Base-by-base conservation (phyloP, 2,888 invertebrate species). In the Globia sparganii region DNA sequence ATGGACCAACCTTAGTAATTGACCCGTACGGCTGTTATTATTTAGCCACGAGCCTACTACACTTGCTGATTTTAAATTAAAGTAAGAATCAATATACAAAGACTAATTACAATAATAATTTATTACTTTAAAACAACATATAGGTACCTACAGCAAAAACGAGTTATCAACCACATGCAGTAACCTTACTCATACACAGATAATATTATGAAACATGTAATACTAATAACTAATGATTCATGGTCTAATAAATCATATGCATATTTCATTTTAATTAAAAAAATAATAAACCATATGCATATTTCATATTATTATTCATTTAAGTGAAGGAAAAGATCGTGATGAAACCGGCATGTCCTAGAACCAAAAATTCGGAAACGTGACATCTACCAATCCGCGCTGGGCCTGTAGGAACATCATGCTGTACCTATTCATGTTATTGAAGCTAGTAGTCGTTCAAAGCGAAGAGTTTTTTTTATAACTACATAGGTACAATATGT, bases 401-500 rank as follows among this genome's bases (percentile, higher is more conserved):
- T 46, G 2, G 46, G 8, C 49, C 49, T 8, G 49, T 21, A 13
- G 43, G 43, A 43, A 43, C 13, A 43, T 43, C 15, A 43, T 43
- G 43, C 13, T 43, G 9, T 62, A 75, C 40, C 21, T 75, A 34
- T 53, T 64, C 28, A 56, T 43, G 43, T 34, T 6, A n/a, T 21
- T 56, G 6, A 4, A 64, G 11, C 34, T 56, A 77, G 34, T 4
- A 53, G 13, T 18, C 28, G 18, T 46, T 65, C 53, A 31, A 78
- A 25, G 18, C 0, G 21, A 34, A 25, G 61, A 34, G 25, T 61
- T 40, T 3, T 62, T 28, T 37, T 37, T 62, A 46, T 43, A 53
- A 46, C n/a, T 56, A 34, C 40, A 81, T 53, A 34, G 25, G 28
- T 46, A 15, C 5, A 62, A 79, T 53, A 80, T 75, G 28, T 49